Percentiles rank a stretch among this genome's conserved stretches.
Evolutionary conservation across 2,797 vertebrate species (phyloP).

Genomic region (Ptychobarbus kaznakovi): DNA sequence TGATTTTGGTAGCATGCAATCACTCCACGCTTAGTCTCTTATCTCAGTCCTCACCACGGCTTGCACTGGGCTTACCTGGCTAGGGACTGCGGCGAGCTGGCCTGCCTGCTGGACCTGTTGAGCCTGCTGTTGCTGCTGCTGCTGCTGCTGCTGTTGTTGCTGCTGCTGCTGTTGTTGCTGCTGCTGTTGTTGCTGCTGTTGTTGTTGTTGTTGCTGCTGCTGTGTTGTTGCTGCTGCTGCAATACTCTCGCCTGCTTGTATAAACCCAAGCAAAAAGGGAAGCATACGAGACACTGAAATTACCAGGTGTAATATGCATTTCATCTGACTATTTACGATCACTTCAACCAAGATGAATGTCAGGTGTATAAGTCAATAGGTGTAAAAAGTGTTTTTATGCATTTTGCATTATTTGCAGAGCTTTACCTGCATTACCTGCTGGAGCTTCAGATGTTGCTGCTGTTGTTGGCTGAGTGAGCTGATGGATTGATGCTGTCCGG

Average conservation of each 20-base stretch:
- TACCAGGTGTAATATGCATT: not conserved
- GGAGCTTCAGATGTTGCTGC: conserved; percentile 82
- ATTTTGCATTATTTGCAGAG: not conserved
- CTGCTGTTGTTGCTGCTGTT: conserved; percentile 76
- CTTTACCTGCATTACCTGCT: conserved; percentile 85
- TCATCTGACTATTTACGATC: not conserved
- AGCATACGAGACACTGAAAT: conserved; percentile 35
- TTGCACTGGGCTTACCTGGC: conserved; percentile 83
- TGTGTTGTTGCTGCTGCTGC: conserved; percentile 77
- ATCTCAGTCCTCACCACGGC: conserved; percentile 7
- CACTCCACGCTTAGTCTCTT: conserved; percentile 48
- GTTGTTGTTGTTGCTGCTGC: conserved; percentile 69
- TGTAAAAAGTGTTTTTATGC: not conserved
- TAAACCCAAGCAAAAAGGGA: conserved; percentile 54
- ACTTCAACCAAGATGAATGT: not conserved
- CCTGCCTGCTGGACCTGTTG: conserved; percentile 71
- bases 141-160: conserved; percentile 67
- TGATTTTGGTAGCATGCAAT: conserved; percentile 66
- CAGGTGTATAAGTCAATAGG: not conserved
- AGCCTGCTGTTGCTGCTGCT: conserved; percentile 48
- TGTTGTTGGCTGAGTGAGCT: conserved; percentile 79
- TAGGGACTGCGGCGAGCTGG: conserved; percentile 76
- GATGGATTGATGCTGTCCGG: conserved; percentile 81
- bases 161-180: conserved; percentile 45
- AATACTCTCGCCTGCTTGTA: conserved; percentile 81